Conservation (phyloP, 2,888 invertebrate genomes). For the Sphaerophoria taeniata region DNA sequence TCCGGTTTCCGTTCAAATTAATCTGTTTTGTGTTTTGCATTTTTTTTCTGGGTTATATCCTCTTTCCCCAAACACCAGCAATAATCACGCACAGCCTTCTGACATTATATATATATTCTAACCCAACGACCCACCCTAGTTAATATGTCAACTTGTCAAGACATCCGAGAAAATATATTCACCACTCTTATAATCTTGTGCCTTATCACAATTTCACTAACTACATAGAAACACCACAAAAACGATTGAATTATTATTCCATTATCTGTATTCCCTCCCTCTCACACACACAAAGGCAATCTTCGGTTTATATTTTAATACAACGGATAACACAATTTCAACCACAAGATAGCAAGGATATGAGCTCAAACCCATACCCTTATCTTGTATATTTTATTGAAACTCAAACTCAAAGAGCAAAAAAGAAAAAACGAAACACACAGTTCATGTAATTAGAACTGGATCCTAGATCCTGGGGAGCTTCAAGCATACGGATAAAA, state of each 20-base stretch:
- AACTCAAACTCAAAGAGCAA: not conserved
- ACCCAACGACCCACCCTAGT: not conserved
- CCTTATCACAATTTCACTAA: conserved; percentile 24
- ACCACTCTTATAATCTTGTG: conserved; percentile 26
- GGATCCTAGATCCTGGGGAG: not conserved
- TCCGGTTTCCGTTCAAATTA: no score
- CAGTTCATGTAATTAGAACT: conserved; percentile 61
- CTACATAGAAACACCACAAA: conserved; percentile 35
- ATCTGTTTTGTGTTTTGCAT: no score
- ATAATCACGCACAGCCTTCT: no score
- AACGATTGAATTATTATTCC: conserved; percentile 65
- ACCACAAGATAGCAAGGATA: not conserved
- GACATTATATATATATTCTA: not conserved
- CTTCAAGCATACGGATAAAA: not conserved
- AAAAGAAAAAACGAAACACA: conserved; percentile 11
- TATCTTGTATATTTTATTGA: no score
- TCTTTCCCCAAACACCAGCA: no score
- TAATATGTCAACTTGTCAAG: conserved; percentile 62
- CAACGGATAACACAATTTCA: not conserved
- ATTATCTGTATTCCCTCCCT: not conserved
- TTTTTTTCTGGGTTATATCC: no score
- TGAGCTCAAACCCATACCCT: no score
- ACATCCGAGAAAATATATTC: conserved; percentile 56
- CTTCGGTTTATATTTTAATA: not conserved
- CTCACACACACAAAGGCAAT: not conserved